Evolutionary conservation across 2,888 invertebrate species (phyloP), one percentile per base, ranked within the genome.

Genomic region (Zeuzera pyrina): DNA sequence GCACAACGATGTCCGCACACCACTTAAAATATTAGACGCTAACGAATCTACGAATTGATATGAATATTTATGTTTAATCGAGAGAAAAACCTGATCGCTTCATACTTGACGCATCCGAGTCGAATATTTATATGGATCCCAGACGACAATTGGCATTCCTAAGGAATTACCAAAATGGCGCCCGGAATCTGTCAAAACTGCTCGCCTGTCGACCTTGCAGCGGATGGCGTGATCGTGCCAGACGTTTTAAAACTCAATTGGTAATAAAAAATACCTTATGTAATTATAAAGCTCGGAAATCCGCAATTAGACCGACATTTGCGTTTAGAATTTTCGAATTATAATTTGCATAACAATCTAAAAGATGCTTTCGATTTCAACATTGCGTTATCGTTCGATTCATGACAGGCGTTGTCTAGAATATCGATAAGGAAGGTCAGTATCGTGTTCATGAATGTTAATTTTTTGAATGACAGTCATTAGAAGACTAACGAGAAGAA

Each of bases 281-380:
- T n/a, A n/a, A n/a, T n/a, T n/a, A n/a, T n/a, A n/a, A n/a, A n/a
- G n/a, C n/a, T n/a, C n/a, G n/a, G n/a, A n/a, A n/a, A n/a, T n/a
- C n/a, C n/a, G n/a, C n/a, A n/a, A n/a, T n/a, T n/a, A n/a, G n/a
- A n/a, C n/a, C n/a, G n/a, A n/a, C n/a, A n/a, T n/a, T n/a, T n/a
- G n/a, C n/a, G n/a, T n/a, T n/a, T n/a, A n/a, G n/a, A n/a, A n/a
- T n/a, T n/a, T n/a, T n/a, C n/a, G n/a, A n/a, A n/a, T n/a, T n/a
- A n/a, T n/a, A n/a, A n/a, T n/a, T n/a, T n/a, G n/a, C n/a, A n/a
- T n/a, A n/a, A 22, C 10, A 37, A 39, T 48, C 46, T 44, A 42
- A 52, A 45, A 38, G 42, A 54, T 53, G 49, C 50, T 62, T 62
- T 58, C 58, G 45, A 50, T 64, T 67, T 64, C 59, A 47, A 53